Evolutionary conservation across 2,113 vertebrate species (phyloP).

Genomic region (Platycercus adscitus): DNA sequence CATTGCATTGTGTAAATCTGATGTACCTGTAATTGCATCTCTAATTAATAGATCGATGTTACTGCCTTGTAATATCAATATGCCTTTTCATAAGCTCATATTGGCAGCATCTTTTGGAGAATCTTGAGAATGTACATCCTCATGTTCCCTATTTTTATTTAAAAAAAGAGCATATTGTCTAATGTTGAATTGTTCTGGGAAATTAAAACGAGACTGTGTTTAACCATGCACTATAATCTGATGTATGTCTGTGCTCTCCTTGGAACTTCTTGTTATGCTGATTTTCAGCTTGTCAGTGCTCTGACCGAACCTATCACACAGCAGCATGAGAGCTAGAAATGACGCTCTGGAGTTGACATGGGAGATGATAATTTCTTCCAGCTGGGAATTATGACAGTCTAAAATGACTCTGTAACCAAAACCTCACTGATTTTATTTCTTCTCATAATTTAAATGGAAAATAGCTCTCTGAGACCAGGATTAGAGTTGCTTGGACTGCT

Average conservation of each 20-base stretch:
- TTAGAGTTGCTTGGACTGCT: background rate
- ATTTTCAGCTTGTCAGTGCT: background rate
- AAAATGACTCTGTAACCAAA: background rate
- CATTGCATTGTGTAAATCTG: background rate
- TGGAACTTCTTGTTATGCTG: background rate
- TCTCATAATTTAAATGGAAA: background rate
- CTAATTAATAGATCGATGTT: background rate
- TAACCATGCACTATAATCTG: background rate
- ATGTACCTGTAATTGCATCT: background rate
- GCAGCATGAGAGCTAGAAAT: accelerated
- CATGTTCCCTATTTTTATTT: background rate
- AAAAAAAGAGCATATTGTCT: background rate
- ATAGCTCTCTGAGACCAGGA: background rate
- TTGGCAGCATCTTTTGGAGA: background rate
- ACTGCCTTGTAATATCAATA: background rate
- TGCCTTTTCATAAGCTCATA: background rate
- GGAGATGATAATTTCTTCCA: background rate
- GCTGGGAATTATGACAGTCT: background rate
- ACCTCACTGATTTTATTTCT: background rate
- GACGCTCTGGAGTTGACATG: background rate
- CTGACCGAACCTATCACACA: background rate
- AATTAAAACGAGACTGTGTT: background rate
- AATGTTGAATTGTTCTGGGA: background rate
- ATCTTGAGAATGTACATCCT: background rate
- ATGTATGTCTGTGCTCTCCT: background rate